These are phyloP conservation scores for Leucophenga varia DNA, from an alignment of 1,140 invertebrate genomes.

Conservation along the genomic window DNA sequence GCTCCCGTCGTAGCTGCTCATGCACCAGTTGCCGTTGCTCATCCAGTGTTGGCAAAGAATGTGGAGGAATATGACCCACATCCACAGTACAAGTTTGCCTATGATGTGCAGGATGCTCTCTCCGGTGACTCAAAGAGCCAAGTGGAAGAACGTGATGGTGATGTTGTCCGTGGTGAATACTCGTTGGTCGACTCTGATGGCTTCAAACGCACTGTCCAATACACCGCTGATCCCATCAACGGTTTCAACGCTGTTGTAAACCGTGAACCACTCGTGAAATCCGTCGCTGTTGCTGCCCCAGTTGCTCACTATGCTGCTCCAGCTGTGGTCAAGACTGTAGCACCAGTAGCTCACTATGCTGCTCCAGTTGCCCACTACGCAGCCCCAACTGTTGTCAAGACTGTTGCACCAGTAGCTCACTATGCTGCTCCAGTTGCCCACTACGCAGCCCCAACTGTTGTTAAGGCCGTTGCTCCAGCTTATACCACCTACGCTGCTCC, in stretches of 20 bases:
- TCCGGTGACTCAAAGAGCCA: conserved; percentile 63
- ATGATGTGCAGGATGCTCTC: conserved; percentile 58
- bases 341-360: conserved; percentile 22
- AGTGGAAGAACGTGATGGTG: conserved; percentile 61
- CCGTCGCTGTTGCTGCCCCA: conserved; percentile 21
- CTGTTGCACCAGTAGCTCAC: conserved; percentile 12
- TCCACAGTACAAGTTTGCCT: conserved; percentile 60
- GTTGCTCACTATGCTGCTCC: conserved; percentile 21
- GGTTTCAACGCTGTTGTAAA: conserved; percentile 56
- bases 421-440: conserved; percentile 16
- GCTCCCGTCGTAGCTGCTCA: conserved; percentile 14
- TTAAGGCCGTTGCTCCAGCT: conserved; percentile 10
- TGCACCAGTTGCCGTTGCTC: conserved; percentile 35
- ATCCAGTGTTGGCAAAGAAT: conserved; percentile 37
- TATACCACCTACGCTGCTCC: conserved; percentile 11
- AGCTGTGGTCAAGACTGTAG: conserved; percentile 11
- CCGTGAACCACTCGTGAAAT: conserved; percentile 41
- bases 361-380: conserved; percentile 10
- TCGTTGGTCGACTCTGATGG: conserved; percentile 51
- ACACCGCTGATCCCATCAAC: conserved; percentile 46
- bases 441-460: conserved; percentile 4
- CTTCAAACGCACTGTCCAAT: conserved; percentile 50
- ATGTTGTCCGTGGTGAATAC: conserved; percentile 57
- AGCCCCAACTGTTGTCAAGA: conserved; percentile 20
- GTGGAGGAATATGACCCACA: conserved; percentile 40